Evolutionary conservation across 2,113 vertebrate species (phyloP).

Genomic region (Alethe diademata): DNA sequence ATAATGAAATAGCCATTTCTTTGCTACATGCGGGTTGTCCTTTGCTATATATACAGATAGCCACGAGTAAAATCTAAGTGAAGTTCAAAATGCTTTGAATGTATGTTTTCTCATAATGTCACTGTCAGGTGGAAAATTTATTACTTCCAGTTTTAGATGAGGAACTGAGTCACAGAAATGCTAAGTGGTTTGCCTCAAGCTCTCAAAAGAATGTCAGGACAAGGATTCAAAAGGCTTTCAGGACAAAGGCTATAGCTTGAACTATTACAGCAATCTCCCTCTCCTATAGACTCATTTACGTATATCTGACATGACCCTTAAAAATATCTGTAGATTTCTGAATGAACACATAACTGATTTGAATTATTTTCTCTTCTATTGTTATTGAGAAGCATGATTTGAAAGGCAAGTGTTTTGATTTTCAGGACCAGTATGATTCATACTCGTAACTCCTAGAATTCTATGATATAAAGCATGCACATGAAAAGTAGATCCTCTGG

Average conservation of each 20-base stretch:
- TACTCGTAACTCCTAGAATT: not conserved
- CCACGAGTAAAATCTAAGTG: not conserved
- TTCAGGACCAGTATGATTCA: not conserved
- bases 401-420: conserved; percentile 1
- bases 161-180: not conserved
- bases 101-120: not conserved
- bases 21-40: not conserved
- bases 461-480: not conserved
- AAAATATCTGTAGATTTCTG: not conserved
- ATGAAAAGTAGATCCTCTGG: not conserved
- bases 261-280: not conserved
- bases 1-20: not conserved
- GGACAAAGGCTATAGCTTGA: not conserved
- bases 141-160: not conserved
- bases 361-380: not conserved
- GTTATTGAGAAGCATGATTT: not conserved
- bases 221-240: not conserved
- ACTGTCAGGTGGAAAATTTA: not conserved
- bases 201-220: conserved; percentile 8
- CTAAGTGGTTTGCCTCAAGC: not conserved
- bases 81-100: not conserved
- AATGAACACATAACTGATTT: not conserved
- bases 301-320: not conserved
- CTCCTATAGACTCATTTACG: not conserved
- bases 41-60: not conserved